Base-by-base conservation (phyloP, 2,797 vertebrate genomes). In the Ctenosaura bakeri region DNA sequence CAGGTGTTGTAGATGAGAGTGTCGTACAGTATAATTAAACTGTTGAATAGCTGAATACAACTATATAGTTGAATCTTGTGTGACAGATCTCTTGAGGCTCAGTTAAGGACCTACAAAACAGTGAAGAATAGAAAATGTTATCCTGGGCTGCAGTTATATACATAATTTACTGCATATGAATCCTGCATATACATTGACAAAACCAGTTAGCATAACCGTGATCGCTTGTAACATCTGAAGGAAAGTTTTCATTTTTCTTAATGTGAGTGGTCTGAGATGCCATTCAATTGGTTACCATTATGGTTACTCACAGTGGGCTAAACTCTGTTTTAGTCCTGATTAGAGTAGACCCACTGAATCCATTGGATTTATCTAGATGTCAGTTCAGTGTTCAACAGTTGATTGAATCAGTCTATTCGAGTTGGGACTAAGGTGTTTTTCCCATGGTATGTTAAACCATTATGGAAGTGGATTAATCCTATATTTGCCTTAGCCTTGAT, bases 21-120 rank as follows among this genome's bases (percentile, higher is more conserved):
- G 10, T 24, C 24, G 35, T 29, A 62, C 42, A 66, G 13, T 79
- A 35, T 78, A 52, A 66, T 87, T 69, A 66, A 62, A 42, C 16
- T 64, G 42, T 56, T 66, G 38, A 46, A 46, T 46, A 46, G 42
- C 2, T 46, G 42, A 46, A 46, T 46, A 46, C 42, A 46, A 14
- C 74, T 6, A 66, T 79, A 66, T 77, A 64, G 32, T 87, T 64
- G 56, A 46, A 46, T 77, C 38, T 62, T 64, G 50, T n/a, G 86
- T 32, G 46, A 35, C 32, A 80, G n/a, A 66, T 87, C 46, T 87
- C n/a, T n/a, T 87, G n/a, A 24, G 77, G 42, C 38, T 88, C 69
- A 80, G 10, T 79, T 1, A 32, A 56, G 35, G n/a, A 71, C 26
- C n/a, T 56, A 14, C 16, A 71, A 4, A 71, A 32, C 32, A 82